Conservation (phyloP, 2,888 invertebrate species). For the Schizotus pectinicornis region DNA sequence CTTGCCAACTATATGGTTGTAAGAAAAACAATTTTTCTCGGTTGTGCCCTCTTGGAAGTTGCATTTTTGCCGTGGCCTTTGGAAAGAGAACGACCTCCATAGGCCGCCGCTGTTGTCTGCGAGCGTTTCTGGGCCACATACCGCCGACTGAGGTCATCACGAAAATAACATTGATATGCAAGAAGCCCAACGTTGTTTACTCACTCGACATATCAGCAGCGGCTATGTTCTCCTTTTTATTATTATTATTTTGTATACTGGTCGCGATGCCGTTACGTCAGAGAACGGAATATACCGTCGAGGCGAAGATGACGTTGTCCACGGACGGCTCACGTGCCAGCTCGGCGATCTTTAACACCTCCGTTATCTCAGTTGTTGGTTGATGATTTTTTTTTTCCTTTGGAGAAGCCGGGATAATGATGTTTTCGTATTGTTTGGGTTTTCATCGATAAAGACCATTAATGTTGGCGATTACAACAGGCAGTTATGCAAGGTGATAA, state of each 20-base stretch:
- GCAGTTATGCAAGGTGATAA: slow-evolving; percentile 4
- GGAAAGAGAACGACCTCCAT: too few relatives aligned
- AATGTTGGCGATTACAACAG: neutral
- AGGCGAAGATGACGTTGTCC: slow-evolving; percentile 34
- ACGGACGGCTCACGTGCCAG: slow-evolving; percentile 39
- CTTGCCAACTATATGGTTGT: too few relatives aligned
- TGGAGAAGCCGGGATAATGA: slow-evolving; percentile 13
- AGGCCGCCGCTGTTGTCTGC: neutral
- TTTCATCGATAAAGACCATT: slow-evolving; percentile 6
- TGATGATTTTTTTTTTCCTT: slow-evolving; percentile 23
- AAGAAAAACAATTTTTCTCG: too few relatives aligned
- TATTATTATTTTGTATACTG: slow-evolving; percentile 13
- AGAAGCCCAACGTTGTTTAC: slow-evolving; percentile 19
- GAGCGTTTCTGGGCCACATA: neutral
- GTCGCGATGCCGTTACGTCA: slow-evolving; percentile 28
- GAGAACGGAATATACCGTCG: slow-evolving; percentile 23
- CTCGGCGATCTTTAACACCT: slow-evolving; percentile 41
- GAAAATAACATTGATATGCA: slow-evolving; percentile 14
- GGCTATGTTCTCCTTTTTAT: slow-evolving; percentile 1
- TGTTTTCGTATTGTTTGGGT: slow-evolving; percentile 27
- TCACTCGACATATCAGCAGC: slow-evolving; percentile 1
- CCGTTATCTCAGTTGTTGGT: slow-evolving; percentile 33
- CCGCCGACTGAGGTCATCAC: slow-evolving; percentile 10
- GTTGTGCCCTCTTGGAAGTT: too few relatives aligned
- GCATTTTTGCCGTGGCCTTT: too few relatives aligned